Base-by-base conservation (phyloP, 1,140 invertebrate species). In the Neoseiulus cucumeris region DNA sequence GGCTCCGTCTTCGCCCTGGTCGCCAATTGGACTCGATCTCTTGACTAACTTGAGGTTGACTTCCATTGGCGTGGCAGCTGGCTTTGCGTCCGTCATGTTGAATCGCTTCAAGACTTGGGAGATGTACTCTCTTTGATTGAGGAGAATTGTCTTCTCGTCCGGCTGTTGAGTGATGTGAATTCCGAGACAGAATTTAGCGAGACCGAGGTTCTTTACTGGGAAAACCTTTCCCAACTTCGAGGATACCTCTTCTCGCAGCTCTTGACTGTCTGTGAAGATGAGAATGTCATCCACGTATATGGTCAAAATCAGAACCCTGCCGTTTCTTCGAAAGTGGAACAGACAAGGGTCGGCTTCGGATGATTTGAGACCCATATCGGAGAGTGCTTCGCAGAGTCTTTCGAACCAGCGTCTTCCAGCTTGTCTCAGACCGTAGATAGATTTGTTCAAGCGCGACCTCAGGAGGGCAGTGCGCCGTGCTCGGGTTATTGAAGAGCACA, bases 41-140 rank as follows among this genome's bases (percentile, higher is more conserved):
- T 22, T 22, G 9, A 22, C 22, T 9, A 22, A 51, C 45, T 51
- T 29, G 22, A 25, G 22, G 9, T 9, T 9, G 9, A 20, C 51
- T 22, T 44, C 66, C 28, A 68, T 65, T 70, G 72, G 68, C 70
- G 72, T 72, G 69, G 64, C 9, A 7, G 72, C 68, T 68, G 65
- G 28, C 51, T 70, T 71, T 7, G 66, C 67, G 2, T 73, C 68
- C 9, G 33, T 39, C 4, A 39, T 4, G 9, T 39, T 39, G 33
- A 39, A 39, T 9, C 33, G 33, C 33, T 39, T 39, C 33, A 39
- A 9, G 4, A 39, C 9, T 9, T 9, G 4, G 33, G 4, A 6
- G 33, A 39, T 39, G 33, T 39, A 39, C 33, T 39, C 33, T 9
- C 33, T 39, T 9, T 39, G 33, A 9, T 9, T 39, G 4, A 39